These are phyloP conservation scores for Aphis craccivora DNA, from an alignment of 1,140 invertebrate genomes.

Conservation along the genomic window DNA sequence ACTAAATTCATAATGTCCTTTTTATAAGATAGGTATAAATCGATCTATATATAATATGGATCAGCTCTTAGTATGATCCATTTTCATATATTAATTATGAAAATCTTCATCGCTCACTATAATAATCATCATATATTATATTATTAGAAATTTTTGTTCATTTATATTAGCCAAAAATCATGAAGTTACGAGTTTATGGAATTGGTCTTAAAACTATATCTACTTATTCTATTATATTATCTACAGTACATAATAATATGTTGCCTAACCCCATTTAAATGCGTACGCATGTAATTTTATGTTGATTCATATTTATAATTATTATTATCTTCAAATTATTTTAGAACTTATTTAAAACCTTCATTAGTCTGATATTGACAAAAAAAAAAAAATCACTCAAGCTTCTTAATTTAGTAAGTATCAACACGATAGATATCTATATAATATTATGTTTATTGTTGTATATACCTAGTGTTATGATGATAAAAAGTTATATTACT, in stretches of 20 bases:
- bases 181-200: not conserved
- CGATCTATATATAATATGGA: not conserved
- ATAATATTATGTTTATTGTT: no score
- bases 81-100: not conserved
- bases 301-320: not conserved
- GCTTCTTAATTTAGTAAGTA: not conserved
- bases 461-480: not conserved
- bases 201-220: not conserved
- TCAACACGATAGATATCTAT: not conserved
- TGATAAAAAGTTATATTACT: not conserved
- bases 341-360: no score
- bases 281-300: not conserved
- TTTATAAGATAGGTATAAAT: not conserved
- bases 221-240: not conserved
- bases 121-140: not conserved
- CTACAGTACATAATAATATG: not conserved
- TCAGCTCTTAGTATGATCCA: not conserved
- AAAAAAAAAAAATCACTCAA: not conserved
- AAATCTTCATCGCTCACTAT: not conserved
- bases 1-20: not conserved
- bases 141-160: not conserved
- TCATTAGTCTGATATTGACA: not conserved
- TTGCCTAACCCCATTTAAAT: not conserved
- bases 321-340: no score
- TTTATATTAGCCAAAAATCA: not conserved